A percentile compares a stretch with the other conserved stretches of the same genome.
These are phyloP conservation scores for Patiria miniata DNA, from an alignment of 35 echinoderm and acorn worm species.

Conservation along the genomic window DNA sequence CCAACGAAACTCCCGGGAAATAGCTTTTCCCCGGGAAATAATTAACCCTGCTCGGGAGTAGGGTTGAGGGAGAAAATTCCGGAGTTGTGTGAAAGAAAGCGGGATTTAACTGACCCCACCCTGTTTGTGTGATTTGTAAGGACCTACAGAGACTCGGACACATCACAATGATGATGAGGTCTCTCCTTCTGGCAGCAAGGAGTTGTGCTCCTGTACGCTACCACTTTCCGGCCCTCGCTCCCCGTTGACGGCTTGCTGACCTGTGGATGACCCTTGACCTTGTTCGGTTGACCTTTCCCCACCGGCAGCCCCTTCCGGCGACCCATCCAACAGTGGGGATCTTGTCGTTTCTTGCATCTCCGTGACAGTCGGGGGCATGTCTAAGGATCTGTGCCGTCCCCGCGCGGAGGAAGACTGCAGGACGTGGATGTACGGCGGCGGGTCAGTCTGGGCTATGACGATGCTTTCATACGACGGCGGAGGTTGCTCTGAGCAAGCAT, in stretches of 20 bases:
- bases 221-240: neutral
- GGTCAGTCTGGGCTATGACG: constrained; percentile 6
- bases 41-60: too few relatives aligned
- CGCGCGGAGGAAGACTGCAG: neutral
- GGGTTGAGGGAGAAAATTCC: too few relatives aligned
- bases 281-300: neutral
- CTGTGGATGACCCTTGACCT: neutral
- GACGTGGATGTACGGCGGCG: constrained; percentile 3
- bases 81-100: too few relatives aligned
- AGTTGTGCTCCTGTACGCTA: neutral
- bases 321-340: neutral
- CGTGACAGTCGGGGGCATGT: neutral
- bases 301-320: neutral
- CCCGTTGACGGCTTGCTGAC: neutral
- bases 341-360: neutral
- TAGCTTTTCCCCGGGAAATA: too few relatives aligned
- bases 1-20: too few relatives aligned
- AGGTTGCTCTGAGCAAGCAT: constrained; percentile 5
- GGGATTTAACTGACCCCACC: too few relatives aligned
- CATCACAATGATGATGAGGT: neutral
- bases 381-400: neutral
- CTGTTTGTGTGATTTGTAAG: too few relatives aligned
- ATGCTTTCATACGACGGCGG: constrained; percentile 37
- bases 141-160: too few relatives aligned
- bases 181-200: neutral